Conservation (phyloP, 1,140 invertebrate species). For the Hyposmocoma kahamanoa region DNA sequence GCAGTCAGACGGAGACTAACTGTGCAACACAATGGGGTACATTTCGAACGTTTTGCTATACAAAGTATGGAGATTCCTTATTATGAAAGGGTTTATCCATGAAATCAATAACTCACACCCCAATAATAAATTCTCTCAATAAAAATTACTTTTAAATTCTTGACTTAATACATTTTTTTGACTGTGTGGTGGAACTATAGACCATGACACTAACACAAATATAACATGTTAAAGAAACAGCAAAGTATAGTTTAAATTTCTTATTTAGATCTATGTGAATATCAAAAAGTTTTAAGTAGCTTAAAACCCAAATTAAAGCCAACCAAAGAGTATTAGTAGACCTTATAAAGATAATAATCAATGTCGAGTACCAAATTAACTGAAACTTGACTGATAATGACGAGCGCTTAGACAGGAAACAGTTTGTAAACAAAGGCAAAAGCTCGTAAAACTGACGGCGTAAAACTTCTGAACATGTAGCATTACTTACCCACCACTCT, state of each 20-base stretch:
- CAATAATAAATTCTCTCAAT: constrained; percentile 8
- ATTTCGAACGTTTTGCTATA: constrained; percentile 33
- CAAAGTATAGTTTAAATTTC: not conserved
- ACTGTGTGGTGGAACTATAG: no score
- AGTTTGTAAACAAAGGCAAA: constrained; percentile 56
- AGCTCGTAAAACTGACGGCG: constrained; percentile 32
- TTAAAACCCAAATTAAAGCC: no score
- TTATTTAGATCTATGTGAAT: not conserved
- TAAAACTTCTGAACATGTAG: constrained; percentile 21
- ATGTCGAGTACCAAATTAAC: constrained; percentile 14
- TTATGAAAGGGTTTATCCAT: constrained; percentile 49
- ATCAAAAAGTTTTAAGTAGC: no score
- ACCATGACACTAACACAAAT: no score
- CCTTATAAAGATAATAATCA: no score
- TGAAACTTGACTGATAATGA: constrained; percentile 32
- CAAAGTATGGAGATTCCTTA: constrained; percentile 33
- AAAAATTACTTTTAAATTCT: no score
- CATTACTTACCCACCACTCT: constrained; percentile 7
- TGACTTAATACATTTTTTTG: no score
- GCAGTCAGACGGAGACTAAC: constrained; percentile 29
- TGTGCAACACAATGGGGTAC: constrained; percentile 44
- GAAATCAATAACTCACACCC: constrained; percentile 40
- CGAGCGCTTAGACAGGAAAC: constrained; percentile 50
- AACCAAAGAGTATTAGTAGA: no score
- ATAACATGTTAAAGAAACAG: not conserved